A percentile compares a stretch with the other conserved stretches of the same genome.
Evolutionary conservation across 2,888 invertebrate genomes (phyloP).

Genomic region (Epinotia bilunana): DNA sequence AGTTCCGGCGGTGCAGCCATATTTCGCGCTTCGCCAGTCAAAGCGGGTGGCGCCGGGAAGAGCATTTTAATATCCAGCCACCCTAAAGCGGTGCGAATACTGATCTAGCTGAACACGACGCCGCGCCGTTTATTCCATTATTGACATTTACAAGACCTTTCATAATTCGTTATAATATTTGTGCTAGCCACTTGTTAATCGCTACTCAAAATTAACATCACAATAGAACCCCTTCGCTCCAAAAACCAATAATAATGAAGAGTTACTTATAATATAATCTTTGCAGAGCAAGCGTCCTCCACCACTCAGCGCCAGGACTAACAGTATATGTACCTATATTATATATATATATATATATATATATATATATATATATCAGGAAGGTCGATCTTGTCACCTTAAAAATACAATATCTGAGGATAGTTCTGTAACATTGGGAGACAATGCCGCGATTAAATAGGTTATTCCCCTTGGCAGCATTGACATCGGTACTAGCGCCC

Average conservation of each 20-base stretch:
- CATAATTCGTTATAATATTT: constrained; percentile 2
- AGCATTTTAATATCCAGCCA: constrained; percentile 57
- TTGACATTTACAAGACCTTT: constrained; percentile 11
- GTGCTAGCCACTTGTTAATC: background rate
- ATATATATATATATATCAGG: too few species aligned
- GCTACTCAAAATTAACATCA: background rate
- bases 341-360: too few species aligned
- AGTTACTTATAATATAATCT: background rate
- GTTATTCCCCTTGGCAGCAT: too few species aligned
- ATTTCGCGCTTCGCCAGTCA: constrained; percentile 72
- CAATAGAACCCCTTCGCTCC: background rate
- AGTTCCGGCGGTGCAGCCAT: constrained; percentile 60
- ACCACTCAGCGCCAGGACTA: too few species aligned
- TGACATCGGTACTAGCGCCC: too few species aligned
- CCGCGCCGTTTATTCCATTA: background rate
- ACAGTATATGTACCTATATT: too few species aligned
- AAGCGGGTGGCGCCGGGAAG: constrained; percentile 57
- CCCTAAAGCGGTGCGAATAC: constrained; percentile 17
- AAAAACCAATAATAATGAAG: background rate
- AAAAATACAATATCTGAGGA: too few species aligned
- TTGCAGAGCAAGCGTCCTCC: too few species aligned
- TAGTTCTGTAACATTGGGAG: too few species aligned
- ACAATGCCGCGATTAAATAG: too few species aligned
- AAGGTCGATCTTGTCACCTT: too few species aligned
- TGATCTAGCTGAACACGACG: constrained; percentile 12